Base-by-base conservation (phyloP, 2,888 invertebrate genomes). In the Zygogramma bicolorata region DNA sequence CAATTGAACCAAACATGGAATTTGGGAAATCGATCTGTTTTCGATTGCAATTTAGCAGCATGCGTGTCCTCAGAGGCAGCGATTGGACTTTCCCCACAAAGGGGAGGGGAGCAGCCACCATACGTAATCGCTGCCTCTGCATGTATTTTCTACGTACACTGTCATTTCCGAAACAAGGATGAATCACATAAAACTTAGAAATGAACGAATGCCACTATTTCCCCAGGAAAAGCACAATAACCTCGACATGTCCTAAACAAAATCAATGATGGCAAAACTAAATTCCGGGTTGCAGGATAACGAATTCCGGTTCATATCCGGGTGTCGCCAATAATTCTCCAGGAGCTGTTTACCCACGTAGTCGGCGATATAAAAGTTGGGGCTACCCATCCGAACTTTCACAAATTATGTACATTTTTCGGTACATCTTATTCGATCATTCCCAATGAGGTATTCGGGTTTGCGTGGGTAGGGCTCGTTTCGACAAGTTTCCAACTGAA, bases 231-330 rank as follows among this genome's bases (percentile, higher is more conserved):
- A 53, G 22, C 6, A n/a, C 25, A 53, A 53, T 61, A 18, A 40
- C 22, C 13, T 22, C 25, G 40, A 42, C 42, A 42, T 62, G 42
- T 42, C n/a, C 8, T 6, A n/a, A 7, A 53, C 2, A 22, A 6
- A 40, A 42, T 74, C 68, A 66, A 71, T 74, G 69, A 65, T 73
- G 68, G 70, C 73, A 70, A 69, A 75, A 74, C 71, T 68, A 68
- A 73, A 70, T 76, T 75, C 75, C 61, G 76, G 74, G 71, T 74
- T 71, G 71, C 77, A 75, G 69, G 74, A 71, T 74, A 75, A 69
- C 77, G 75, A 70, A 75, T 74, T 79, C 77, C 78, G 77, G 77
- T 79, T 79, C 76, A 77, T 79, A 72, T 79, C 70, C 77, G 72
- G 78, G 68, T 74, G 76, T 72, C 73, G 72, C 69, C 70, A 68